Evolutionary conservation across 2,797 vertebrate genomes (phyloP).

Genomic region (Miichthys miiuy): DNA sequence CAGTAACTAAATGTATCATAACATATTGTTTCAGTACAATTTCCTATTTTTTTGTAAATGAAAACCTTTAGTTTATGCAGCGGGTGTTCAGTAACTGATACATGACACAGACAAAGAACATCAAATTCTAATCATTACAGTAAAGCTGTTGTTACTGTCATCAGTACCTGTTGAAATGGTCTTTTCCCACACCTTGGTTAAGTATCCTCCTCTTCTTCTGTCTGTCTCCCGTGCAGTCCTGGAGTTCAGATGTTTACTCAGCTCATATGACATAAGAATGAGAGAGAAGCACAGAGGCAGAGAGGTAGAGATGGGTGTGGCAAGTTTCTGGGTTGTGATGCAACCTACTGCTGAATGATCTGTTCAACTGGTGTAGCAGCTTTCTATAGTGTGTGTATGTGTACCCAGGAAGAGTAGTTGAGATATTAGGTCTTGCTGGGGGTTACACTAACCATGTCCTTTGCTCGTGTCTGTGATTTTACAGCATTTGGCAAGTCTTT

Average conservation of each 20-base stretch:
- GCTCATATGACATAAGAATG: constrained; percentile 14
- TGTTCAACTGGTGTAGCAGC: constrained; percentile 59
- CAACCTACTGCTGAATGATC: constrained; percentile 8
- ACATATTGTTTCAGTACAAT: no score
- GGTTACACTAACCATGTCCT: no score
- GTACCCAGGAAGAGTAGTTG: background rate
- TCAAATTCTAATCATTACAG: constrained; percentile 4
- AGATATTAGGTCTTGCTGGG: no score
- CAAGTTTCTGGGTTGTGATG: background rate
- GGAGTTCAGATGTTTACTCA: constrained; percentile 15
- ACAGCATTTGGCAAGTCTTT: no score
- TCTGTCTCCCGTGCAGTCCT: background rate
- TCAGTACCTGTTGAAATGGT: constrained; percentile 29
- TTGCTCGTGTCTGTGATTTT: no score
- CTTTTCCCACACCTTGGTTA: background rate
- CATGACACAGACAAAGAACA: no score
- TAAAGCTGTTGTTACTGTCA: constrained; percentile 2
- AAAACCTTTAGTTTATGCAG: no score
- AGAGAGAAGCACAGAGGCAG: background rate
- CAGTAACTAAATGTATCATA: background rate
- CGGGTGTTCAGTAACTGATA: background rate
- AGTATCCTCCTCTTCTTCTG: constrained; percentile 1
- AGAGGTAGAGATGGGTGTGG: constrained; percentile 39
- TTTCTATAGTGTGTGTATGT: constrained; percentile 21
- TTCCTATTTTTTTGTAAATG: background rate